These are phyloP conservation scores for Lamellibrachia luymesi DNA, from an alignment of 1,140 invertebrate species.

Conservation along the genomic window DNA sequence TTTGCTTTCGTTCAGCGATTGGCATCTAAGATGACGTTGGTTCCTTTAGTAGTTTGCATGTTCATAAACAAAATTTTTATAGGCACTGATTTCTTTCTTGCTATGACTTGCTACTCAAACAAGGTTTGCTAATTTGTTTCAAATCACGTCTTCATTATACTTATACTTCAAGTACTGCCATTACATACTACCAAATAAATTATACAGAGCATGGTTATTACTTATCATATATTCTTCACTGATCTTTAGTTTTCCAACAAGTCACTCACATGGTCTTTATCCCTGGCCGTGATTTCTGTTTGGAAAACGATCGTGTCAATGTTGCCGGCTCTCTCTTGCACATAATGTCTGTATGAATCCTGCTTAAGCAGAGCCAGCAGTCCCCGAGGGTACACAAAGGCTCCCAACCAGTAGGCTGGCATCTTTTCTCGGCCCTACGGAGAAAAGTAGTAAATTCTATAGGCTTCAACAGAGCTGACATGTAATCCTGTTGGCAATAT, in stretches of 20 bases:
- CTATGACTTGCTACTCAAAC: no score
- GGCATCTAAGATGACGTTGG: no score
- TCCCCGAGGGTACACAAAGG: conserved; percentile 51
- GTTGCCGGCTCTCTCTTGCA: conserved; percentile 46
- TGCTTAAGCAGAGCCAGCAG: conserved; percentile 53
- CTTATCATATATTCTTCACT: not conserved
- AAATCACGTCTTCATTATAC: no score
- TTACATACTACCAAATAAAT: not conserved
- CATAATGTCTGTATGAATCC: conserved; percentile 43
- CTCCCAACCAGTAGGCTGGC: conserved; percentile 54
- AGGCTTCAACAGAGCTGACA: no score
- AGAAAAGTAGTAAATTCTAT: not conserved
- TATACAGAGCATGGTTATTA: not conserved
- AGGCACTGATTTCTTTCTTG: no score
- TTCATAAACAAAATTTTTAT: no score
- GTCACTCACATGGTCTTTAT: conserved; percentile 56
- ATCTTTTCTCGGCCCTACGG: conserved; percentile 53
- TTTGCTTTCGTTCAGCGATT: no score
- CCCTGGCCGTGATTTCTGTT: conserved; percentile 54
- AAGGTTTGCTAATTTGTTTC: no score
- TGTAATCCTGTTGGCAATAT: no score
- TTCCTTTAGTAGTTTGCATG: no score
- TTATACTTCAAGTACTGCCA: no score
- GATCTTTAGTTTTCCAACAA: not conserved
- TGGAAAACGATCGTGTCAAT: conserved; percentile 53